phyloP scores from a whole-genome alignment of 2,888 invertebrate genomes.

The Drosophila sordidula region DNA sequence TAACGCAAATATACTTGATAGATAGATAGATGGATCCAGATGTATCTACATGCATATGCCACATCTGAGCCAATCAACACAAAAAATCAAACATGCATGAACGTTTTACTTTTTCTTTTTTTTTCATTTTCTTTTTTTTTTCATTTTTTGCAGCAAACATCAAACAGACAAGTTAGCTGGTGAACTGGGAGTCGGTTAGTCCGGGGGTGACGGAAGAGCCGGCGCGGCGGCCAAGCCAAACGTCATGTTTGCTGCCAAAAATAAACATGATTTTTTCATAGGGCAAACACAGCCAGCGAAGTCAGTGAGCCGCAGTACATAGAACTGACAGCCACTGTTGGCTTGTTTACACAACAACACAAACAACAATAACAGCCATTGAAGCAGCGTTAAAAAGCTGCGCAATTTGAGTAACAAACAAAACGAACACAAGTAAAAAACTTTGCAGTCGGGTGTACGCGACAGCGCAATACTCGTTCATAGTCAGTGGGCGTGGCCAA shows the following conservation, averaged over 20 bases:
- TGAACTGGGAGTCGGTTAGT: constrained; percentile 12
- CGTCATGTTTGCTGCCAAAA: constrained; percentile 65
- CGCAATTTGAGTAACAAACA: not conserved
- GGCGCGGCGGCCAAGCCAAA: constrained; percentile 47
- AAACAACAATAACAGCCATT: constrained; percentile 16
- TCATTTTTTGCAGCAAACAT: constrained; percentile 35
- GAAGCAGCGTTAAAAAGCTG: not conserved
- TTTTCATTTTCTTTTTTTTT: constrained; percentile 11
- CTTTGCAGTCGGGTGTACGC: no score
- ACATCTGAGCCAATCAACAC: constrained; percentile 62
- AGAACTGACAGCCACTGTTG: constrained; percentile 41
- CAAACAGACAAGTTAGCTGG: constrained; percentile 39
- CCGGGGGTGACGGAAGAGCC: constrained; percentile 14
- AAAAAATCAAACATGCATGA: constrained; percentile 68
- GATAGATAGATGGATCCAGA: constrained; percentile 1
- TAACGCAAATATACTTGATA: constrained; percentile 41
- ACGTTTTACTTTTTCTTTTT: constrained; percentile 16
- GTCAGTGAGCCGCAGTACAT: constrained; percentile 39
- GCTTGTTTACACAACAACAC: constrained; percentile 42
- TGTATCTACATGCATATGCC: constrained; percentile 28
- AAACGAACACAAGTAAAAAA: not conserved
- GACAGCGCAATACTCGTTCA: no score
- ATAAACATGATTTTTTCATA: constrained; percentile 71
- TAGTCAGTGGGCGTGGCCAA: no score
- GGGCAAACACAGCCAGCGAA: constrained; percentile 48